Evolutionary conservation across 1,140 invertebrate genomes (phyloP).

Genomic region (Fopius arisanus): DNA sequence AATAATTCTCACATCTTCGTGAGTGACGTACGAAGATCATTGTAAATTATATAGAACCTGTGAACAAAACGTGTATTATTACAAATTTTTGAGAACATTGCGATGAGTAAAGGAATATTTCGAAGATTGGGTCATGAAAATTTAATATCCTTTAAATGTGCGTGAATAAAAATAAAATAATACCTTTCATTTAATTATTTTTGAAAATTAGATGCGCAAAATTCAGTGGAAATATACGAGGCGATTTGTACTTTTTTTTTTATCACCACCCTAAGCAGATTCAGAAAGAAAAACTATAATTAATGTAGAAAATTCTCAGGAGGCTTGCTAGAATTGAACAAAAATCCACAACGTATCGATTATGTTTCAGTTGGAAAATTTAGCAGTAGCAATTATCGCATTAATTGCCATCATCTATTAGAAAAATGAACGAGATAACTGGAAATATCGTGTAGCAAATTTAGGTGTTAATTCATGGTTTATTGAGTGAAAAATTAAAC

Average conservation of each 20-base stretch:
- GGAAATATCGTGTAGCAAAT: background rate
- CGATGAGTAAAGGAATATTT: background rate
- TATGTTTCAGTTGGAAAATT: background rate
- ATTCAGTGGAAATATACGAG: background rate
- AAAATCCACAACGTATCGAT: background rate
- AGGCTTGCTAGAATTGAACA: background rate
- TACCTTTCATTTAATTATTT: background rate
- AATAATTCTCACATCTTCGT: background rate
- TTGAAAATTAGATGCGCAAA: background rate
- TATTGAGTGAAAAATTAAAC: background rate
- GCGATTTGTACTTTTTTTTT: background rate
- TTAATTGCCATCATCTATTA: background rate
- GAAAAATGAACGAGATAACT: background rate
- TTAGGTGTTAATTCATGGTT: background rate
- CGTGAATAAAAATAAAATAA: background rate
- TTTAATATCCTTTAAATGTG: too few relatives aligned
- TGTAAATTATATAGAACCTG: background rate
- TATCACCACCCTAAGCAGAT: background rate
- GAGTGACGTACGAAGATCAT: background rate
- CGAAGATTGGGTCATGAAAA: background rate
- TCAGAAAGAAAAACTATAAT: background rate
- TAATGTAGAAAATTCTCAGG: background rate
- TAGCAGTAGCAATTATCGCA: background rate
- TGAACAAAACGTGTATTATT: background rate
- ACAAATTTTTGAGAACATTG: background rate